phyloP scores from a whole-genome alignment of 1,140 invertebrate genomes.

The Cryptotermes secundus region DNA sequence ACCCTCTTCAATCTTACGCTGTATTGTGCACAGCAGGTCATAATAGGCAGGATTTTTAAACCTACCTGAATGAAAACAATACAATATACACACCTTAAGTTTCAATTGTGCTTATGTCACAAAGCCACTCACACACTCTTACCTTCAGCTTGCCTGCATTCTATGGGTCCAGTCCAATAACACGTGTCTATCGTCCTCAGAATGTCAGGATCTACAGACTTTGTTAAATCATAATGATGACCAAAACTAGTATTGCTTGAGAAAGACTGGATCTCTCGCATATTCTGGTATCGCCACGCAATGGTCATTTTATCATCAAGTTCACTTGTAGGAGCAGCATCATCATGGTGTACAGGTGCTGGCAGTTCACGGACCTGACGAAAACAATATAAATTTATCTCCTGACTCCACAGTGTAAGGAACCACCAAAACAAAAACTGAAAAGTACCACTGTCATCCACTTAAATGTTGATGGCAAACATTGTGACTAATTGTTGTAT shows the following conservation, averaged over 20 bases:
- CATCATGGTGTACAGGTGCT: slow-evolving; percentile 44
- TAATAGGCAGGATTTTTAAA: slow-evolving; percentile 43
- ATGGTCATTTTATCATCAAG: slow-evolving; percentile 70
- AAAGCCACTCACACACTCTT: background rate
- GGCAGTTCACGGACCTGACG: slow-evolving; percentile 45
- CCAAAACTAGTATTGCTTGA: slow-evolving; percentile 58
- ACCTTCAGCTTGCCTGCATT: background rate
- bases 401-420: background rate
- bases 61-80: background rate
- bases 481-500: too few species aligned
- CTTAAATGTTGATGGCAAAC: too few species aligned
- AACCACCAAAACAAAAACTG: too few species aligned
- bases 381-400: background rate
- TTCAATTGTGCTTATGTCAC: too few species aligned
- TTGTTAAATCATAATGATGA: slow-evolving; percentile 78
- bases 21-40: slow-evolving; percentile 58
- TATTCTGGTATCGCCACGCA: slow-evolving; percentile 81
- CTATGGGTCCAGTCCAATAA: slow-evolving; percentile 48
- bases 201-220: slow-evolving; percentile 61
- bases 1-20: slow-evolving; percentile 55
- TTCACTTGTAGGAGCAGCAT: slow-evolving; percentile 35
- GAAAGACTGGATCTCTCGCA: slow-evolving; percentile 63
- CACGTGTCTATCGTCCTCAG: slow-evolving; percentile 56
- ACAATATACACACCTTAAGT: too few species aligned
- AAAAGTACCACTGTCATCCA: too few species aligned